These are phyloP conservation scores for Clarias pachynema DNA, from an alignment of 2,797 vertebrate species.

Conservation along the genomic window DNA sequence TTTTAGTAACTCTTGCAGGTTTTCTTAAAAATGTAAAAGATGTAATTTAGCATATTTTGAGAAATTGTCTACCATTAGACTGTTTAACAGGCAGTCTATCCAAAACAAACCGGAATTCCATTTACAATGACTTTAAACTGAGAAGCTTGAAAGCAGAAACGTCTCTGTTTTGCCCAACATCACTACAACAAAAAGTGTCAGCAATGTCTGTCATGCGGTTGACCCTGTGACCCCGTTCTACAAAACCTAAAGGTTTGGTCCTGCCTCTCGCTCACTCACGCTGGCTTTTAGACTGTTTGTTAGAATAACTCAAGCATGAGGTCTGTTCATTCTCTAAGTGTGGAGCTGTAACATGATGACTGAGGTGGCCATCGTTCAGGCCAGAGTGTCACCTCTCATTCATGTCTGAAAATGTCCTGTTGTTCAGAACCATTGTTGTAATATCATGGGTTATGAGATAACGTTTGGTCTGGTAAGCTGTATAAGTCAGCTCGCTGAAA, in stretches of 20 bases:
- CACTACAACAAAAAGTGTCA: conserved; percentile 40
- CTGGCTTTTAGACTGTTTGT: conserved; percentile 66
- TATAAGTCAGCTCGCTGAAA: not conserved
- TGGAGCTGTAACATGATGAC: conserved; percentile 72
- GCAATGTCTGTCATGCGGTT: conserved; percentile 49
- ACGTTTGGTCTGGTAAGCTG: not conserved
- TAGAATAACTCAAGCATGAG: conserved; percentile 73
- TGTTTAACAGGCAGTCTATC: not conserved
- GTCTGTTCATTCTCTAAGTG: conserved; percentile 61
- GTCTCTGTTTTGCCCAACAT: conserved; percentile 40
- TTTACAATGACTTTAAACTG: conserved; percentile 13
- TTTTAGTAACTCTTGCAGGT: not conserved
- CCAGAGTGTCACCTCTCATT: conserved; percentile 59
- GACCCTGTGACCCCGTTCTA: conserved; percentile 45
- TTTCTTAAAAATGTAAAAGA: not conserved
- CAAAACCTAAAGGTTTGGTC: conserved; percentile 23
- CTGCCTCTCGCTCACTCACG: conserved; percentile 9
- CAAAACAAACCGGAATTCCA: conserved; percentile 8
- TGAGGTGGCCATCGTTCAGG: conserved; percentile 47
- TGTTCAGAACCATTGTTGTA: not conserved
- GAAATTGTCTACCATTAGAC: not conserved
- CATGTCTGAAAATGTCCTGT: conserved; percentile 30
- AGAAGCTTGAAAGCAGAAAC: conserved; percentile 42
- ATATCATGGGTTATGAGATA: not conserved
- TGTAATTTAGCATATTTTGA: not conserved